A percentile compares a stretch with the other conserved stretches of the same genome.
Evolutionary conservation across 2,888 invertebrate genomes (phyloP).

Genomic region (Andrena bucephala): DNA sequence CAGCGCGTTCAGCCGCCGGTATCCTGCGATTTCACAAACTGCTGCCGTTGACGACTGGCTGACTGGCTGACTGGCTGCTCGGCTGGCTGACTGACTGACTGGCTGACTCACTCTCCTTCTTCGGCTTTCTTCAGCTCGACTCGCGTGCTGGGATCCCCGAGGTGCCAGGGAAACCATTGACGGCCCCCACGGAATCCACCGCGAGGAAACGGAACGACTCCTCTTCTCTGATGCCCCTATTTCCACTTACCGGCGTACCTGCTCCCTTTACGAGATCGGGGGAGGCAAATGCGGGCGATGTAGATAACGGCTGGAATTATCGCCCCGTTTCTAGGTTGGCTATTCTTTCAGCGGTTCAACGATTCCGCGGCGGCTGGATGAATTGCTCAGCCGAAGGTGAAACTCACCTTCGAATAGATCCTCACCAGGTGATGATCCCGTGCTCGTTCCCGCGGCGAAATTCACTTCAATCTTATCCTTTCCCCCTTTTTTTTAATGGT

Average conservation of each 20-base stretch:
- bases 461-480: no score
- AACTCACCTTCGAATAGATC: background rate
- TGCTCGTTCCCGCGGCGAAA: background rate
- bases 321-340: background rate
- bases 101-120: conserved; percentile 44
- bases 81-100: conserved; percentile 55
- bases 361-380: background rate
- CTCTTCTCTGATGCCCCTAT: conserved; percentile 11
- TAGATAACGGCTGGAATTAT: conserved; percentile 21
- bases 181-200: conserved; percentile 20
- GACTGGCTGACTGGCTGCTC: conserved; percentile 51
- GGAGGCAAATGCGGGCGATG: conserved; percentile 23
- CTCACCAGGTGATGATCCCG: background rate
- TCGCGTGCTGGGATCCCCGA: conserved; percentile 64
- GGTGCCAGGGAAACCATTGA: conserved; percentile 15
- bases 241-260: background rate
- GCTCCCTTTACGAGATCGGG: conserved; percentile 4
- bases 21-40: conserved; percentile 74
- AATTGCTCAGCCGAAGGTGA: background rate
- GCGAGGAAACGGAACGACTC: conserved; percentile 3
- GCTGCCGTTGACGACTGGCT: conserved; percentile 67
- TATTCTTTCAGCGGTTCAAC: background rate
- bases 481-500: no score
- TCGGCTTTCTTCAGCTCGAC: conserved; percentile 62
- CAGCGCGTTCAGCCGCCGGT: conserved; percentile 66